These are phyloP conservation scores for Myiothlypis coronata DNA, from an alignment of 2,797 vertebrate genomes.

Conservation along the genomic window DNA sequence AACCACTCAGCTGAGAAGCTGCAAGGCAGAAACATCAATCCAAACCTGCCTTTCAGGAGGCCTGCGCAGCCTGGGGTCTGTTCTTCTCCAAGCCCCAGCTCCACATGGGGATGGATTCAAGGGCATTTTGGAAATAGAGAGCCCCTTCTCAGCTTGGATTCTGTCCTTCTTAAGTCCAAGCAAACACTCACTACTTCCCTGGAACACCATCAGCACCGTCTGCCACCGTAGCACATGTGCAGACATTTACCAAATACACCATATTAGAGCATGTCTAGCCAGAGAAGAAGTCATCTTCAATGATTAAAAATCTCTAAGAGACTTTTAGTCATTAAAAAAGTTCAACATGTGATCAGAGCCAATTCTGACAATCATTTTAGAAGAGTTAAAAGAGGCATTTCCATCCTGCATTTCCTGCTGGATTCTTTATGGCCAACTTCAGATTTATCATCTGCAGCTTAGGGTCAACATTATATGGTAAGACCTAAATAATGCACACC, in stretches of 20 bases:
- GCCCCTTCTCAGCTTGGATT: not conserved
- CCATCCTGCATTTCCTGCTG: slow-evolving; percentile 14
- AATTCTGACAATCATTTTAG: slow-evolving; percentile 12
- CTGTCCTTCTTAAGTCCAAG: slow-evolving; percentile 4
- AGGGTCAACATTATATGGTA: slow-evolving; percentile 25
- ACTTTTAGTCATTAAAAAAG: slow-evolving; percentile 37
- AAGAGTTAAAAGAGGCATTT: slow-evolving; percentile 16
- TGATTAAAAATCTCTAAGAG: not conserved
- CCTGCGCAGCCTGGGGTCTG: not conserved
- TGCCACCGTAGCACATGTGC: rapidly evolving
- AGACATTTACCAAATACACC: not conserved
- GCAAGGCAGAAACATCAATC: not conserved
- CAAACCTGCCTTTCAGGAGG: not conserved
- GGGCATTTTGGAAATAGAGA: not conserved
- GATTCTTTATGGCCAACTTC: slow-evolving; percentile 47
- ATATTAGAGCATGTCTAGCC: slow-evolving; percentile 31
- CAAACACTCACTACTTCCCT: not conserved
- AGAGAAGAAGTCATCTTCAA: not conserved
- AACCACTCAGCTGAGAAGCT: not conserved
- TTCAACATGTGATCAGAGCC: slow-evolving; percentile 12
- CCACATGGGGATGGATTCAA: not conserved
- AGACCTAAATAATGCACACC: slow-evolving; percentile 16
- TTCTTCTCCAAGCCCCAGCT: not conserved
- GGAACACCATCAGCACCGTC: not conserved
- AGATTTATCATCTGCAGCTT: slow-evolving; percentile 36